phyloP scores from a whole-genome alignment of 2,888 invertebrate species.

The Orchesella flavescens region DNA sequence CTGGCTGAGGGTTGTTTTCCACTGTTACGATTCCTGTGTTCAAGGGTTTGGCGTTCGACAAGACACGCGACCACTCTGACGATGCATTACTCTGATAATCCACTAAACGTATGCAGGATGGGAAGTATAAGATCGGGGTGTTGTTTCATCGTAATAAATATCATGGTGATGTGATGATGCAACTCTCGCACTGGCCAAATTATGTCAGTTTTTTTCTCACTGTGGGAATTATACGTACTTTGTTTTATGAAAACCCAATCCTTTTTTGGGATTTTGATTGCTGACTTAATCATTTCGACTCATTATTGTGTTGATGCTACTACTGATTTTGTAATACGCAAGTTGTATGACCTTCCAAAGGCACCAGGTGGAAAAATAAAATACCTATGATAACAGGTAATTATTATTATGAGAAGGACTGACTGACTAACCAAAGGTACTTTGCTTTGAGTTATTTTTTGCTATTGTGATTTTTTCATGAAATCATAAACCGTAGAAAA shows the following conservation, averaged over 20 bases:
- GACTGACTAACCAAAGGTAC: not conserved
- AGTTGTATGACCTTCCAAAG: conserved; percentile 28
- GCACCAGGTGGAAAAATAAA: conserved; percentile 45
- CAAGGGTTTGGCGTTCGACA: conserved; percentile 70
- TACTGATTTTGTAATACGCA: conserved; percentile 17
- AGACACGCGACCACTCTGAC: conserved; percentile 69
- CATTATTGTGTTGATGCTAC: not conserved
- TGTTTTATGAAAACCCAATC: not conserved
- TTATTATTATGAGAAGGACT: not conserved
- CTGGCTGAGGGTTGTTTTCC: conserved; percentile 21
- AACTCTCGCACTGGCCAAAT: conserved; percentile 35
- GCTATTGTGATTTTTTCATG: conserved; percentile 1
- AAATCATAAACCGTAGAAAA: conserved; percentile 3
- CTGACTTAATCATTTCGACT: conserved; percentile 19
- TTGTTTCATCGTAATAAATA: conserved; percentile 12
- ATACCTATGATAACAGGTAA: not conserved
- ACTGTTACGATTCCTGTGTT: conserved; percentile 19
- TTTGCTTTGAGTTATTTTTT: conserved; percentile 11
- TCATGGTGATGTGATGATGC: conserved; percentile 20
- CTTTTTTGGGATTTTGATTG: conserved; percentile 15
- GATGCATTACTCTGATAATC: conserved; percentile 23
- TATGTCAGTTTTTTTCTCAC: conserved; percentile 25
- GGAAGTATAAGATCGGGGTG: not conserved
- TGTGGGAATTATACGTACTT: not conserved
- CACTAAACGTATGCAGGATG: conserved; percentile 17